Conservation (phyloP, 2,797 vertebrate genomes). For the Neoniphon sammara region DNA sequence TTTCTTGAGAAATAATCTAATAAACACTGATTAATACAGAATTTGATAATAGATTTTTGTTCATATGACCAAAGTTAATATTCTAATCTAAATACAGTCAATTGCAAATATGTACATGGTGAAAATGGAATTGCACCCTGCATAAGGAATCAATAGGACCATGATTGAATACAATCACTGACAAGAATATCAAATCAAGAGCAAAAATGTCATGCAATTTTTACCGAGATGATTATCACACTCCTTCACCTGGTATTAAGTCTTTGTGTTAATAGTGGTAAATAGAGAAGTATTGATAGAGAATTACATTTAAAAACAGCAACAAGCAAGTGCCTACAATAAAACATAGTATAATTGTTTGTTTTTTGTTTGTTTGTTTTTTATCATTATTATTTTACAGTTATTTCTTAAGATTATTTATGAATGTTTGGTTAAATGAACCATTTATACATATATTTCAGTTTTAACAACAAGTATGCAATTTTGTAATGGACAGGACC, state of each 20-base stretch:
- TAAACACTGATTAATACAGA: neutral
- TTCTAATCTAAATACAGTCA: neutral
- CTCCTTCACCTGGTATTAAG: neutral
- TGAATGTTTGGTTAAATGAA: too few relatives aligned
- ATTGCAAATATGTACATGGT: neutral
- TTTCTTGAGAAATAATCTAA: neutral
- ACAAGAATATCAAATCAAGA: neutral
- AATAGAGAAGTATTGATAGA: neutral
- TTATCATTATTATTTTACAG: too few relatives aligned
- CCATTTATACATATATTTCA: too few relatives aligned
- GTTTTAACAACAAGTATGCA: neutral
- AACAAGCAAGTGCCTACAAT: too few relatives aligned
- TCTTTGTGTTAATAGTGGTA: neutral
- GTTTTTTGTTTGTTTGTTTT: too few relatives aligned
- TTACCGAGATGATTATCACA: neutral
- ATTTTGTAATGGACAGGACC: neutral
- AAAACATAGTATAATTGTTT: too few relatives aligned
- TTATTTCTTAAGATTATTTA: too few relatives aligned
- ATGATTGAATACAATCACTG: neutral
- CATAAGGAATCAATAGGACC: neutral
- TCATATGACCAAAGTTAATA: too few relatives aligned
- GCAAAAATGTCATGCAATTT: too few relatives aligned
- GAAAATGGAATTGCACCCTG: neutral
- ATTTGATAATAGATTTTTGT: neutral
- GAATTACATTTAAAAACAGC: conserved; percentile 7